Base-by-base conservation (phyloP, 2,888 invertebrate species). In the Drosophila seclusa region DNA sequence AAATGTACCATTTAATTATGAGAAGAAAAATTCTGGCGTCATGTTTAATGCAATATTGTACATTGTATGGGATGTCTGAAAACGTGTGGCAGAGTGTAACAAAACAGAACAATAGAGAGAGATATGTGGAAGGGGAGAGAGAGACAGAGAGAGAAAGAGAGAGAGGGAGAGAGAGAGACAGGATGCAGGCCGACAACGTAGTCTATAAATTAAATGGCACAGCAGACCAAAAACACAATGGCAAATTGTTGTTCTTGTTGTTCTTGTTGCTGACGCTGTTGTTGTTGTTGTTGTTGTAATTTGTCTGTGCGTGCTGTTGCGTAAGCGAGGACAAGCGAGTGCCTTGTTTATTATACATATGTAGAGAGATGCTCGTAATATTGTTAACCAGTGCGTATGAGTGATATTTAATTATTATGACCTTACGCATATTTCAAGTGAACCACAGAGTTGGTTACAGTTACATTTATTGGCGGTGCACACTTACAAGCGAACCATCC, bases 351-450 rank as follows among this genome's bases (percentile, higher is more conserved):
- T 74, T 83, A 57, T 60, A 52, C 48, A 57, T 48, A 48, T 50
- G 57, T 58, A 52, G 38, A 50, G 49, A 52, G 72, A 32, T 63
- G 62, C 57, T 75, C 50, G 68, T 70, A 69, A 79, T 58, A 73
- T 69, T 82, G 82, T 82, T 82, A 77, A 82, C 76, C 80, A 79
- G 72, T 82, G 82, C 82, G 80, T 82, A 79, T 82, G 82, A 82
- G 80, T 82, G 82, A 82, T 82, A 82, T 82, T 79, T 82, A 82
- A 82, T 82, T 82, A 82, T 82, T 71, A 82, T 82, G 82, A 77
- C 80, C 80, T 64, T 57, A 68, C 49, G 78, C 74, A 82, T 73
- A 74, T 72, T 72, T 74, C 62, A 57, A 70, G 65, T 66, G 60
- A n/a, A 66, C 68, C 62, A 50, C 70, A 57, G 24, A 45, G 27